Conservation (phyloP, 2,888 invertebrate genomes). For the Frankliniella fusca region DNA sequence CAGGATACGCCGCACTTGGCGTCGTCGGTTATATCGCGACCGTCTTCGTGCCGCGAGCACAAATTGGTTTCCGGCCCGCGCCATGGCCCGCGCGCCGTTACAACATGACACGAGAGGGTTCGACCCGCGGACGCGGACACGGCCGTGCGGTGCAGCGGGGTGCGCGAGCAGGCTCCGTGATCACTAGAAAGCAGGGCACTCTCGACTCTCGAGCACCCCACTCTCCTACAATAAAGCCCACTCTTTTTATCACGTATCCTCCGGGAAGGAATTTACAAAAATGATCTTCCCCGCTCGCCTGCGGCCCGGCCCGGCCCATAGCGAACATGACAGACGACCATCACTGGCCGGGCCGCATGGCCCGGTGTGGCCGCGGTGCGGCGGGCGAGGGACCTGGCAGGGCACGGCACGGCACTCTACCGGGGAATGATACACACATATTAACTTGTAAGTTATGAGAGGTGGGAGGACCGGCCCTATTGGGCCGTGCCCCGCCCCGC, state of each 20-base stretch:
- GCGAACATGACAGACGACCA: conserved; percentile 17
- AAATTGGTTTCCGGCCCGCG: no score
- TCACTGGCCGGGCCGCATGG: not conserved
- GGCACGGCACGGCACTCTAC: not conserved
- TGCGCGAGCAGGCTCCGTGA: no score
- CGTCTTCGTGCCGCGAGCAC: no score
- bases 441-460: conserved; percentile 26
- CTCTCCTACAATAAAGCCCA: conserved; percentile 8
- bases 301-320: not conserved
- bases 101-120: no score
- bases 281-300: not conserved
- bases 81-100: no score
- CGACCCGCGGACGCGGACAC: no score
- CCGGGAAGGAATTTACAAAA: not conserved
- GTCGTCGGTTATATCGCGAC: no score
- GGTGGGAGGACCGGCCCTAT: conserved; percentile 2
- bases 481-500: not conserved
- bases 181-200: no score
- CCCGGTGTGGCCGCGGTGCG: not conserved
- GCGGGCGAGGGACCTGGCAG: not conserved
- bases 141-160: no score
- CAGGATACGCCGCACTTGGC: no score
- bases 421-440: conserved; percentile 26
- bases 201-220: no score
- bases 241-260: not conserved